These are phyloP conservation scores for Thysanoteuthis rhombus DNA, from an alignment of 2,888 invertebrate genomes.

Conservation along the genomic window DNA sequence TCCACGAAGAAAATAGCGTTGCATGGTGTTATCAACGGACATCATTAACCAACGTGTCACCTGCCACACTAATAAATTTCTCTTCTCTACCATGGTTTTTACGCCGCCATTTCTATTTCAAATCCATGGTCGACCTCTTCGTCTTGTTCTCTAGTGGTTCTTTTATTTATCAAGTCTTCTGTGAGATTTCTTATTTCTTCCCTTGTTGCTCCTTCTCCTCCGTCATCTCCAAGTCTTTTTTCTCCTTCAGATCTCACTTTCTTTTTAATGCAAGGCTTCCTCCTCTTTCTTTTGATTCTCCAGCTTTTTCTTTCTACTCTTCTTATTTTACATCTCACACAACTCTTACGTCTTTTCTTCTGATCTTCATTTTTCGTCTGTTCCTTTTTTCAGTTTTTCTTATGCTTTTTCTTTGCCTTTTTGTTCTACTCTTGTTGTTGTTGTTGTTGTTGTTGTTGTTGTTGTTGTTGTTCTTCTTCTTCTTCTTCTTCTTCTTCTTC, in stretches of 20 bases:
- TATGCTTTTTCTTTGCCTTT: too few relatives aligned
- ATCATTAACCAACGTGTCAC: too few relatives aligned
- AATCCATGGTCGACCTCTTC: background rate
- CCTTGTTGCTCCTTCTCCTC: background rate
- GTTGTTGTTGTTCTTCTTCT: background rate
- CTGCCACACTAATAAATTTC: too few relatives aligned
- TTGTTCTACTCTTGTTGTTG: too few relatives aligned
- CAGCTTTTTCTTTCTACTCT: background rate
- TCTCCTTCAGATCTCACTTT: too few relatives aligned
- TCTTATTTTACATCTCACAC: background rate
- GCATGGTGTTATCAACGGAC: too few relatives aligned
- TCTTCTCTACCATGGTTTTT: too few relatives aligned
- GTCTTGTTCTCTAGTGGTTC: background rate
- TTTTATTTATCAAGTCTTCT: background rate
- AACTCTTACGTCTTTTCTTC: background rate
- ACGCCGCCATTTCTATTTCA: too few relatives aligned
- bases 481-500: background rate
- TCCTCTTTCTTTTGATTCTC: too few relatives aligned
- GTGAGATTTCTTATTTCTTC: background rate
- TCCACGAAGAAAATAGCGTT: too few relatives aligned
- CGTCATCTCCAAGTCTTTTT: too few relatives aligned
- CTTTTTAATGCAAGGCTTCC: too few relatives aligned
- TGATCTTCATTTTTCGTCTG: background rate
- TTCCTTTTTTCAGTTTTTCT: background rate
- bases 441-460: background rate